Evolutionary conservation across 2,888 invertebrate species (phyloP).

Genomic region (Lasioglossum lativentre): DNA sequence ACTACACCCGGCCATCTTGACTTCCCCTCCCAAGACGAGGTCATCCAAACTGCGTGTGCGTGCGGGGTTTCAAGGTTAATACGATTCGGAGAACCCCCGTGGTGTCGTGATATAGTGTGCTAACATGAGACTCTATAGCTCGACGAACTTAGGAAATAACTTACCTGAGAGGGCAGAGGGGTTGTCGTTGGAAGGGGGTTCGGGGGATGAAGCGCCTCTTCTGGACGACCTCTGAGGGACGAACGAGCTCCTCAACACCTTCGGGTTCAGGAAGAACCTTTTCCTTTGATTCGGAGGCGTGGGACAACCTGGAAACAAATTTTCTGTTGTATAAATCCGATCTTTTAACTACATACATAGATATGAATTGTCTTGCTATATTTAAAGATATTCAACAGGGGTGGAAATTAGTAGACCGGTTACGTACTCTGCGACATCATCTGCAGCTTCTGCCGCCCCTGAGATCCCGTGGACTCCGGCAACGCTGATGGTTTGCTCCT

Average conservation of each 20-base stretch:
- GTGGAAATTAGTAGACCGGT: background rate
- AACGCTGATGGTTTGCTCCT: slow-evolving; percentile 79
- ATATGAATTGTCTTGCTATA: background rate
- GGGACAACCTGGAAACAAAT: slow-evolving; percentile 86
- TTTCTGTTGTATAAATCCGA: background rate
- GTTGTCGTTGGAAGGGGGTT: slow-evolving; percentile 86
- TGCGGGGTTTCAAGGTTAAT: slow-evolving; percentile 41
- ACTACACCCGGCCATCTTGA: slow-evolving; percentile 91
- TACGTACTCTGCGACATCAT: slow-evolving; percentile 88
- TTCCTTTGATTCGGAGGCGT: slow-evolving; percentile 92
- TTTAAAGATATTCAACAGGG: background rate
- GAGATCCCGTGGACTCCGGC: slow-evolving; percentile 75
- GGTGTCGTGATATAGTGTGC: too few relatives aligned
- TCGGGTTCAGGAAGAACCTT: slow-evolving; percentile 93
- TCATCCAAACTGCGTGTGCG: slow-evolving; percentile 82
- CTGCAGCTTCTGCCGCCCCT: slow-evolving; percentile 82
- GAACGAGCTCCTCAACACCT: slow-evolving; percentile 92
- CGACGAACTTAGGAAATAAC: slow-evolving; percentile 45
- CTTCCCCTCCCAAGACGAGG: slow-evolving; percentile 85
- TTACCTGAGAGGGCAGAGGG: slow-evolving; percentile 91
- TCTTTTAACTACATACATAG: background rate
- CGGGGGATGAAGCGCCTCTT: slow-evolving; percentile 76
- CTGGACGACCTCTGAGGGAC: slow-evolving; percentile 84
- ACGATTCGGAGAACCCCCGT: slow-evolving; percentile 6
- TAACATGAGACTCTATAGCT: background rate